Evolutionary conservation across 2,113 vertebrate genomes (phyloP), one percentile per base, ranked within the genome.

Genomic region (Paedocypris sp.): DNA sequence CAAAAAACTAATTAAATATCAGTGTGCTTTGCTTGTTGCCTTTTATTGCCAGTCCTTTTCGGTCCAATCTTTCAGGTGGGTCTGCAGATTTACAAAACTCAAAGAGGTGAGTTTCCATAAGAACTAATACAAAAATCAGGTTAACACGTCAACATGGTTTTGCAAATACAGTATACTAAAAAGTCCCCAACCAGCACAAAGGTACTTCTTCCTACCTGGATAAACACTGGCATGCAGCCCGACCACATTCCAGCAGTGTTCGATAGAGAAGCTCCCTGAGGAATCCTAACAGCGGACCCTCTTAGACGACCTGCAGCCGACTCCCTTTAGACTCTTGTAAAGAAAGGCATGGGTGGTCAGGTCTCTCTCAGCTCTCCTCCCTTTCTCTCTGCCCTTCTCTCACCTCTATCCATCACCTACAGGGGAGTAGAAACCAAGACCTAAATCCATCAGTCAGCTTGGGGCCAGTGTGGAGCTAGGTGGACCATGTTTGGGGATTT

Each of bases 1-100:
- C n/a, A n/a, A 86, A 86, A 77, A 79, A 76, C 79, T 71, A 61
- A 78, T 73, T 80, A 77, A 75, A 75, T 73, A 77, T 77, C 80
- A 73, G 68, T 72, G 69, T 19, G 59, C 79, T 75, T 82, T 79
- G 75, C 73, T 67, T 71, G 70, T 74, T 81, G 60, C 68, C 60
- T 28, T 72, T 68, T 28, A 54, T 31, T 20, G 13, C 56, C 45
- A 61, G 48, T n/a, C 31, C 49, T 60, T 69, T 69, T 54, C 53
- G 58, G n/a, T n/a, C n/a, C n/a, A 42, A 49, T 64, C 56, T 61
- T 52, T 64, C 61, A 69, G 67, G 67, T 64, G 67, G 56, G 48
- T 58, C 43, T 15, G 36, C 39, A 16, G 31, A 12, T 25, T 33
- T 28, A 16, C 22, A 22, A 22, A 32, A n/a, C 3, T 2, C 6